Conservation (phyloP, 2,797 vertebrate species). For the Thamnophis elegans region DNA sequence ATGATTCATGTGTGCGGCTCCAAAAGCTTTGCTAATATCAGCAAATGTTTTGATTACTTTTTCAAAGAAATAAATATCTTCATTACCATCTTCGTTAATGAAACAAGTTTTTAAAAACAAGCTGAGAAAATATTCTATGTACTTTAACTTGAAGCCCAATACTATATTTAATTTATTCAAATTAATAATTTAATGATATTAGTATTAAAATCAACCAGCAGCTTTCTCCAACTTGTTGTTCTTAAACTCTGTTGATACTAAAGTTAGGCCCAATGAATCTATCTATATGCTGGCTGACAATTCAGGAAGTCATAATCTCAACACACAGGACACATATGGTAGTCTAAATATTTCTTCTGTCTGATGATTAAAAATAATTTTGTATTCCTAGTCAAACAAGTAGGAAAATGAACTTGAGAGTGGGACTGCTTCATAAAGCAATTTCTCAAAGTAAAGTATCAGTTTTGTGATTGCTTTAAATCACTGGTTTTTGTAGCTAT, state of each 20-base stretch:
- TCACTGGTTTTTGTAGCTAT: neutral
- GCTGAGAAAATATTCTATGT: neutral
- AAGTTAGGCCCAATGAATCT: too few species aligned
- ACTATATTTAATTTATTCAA: neutral
- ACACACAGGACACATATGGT: neutral
- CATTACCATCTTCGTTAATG: slow-evolving; percentile 46
- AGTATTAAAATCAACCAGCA: neutral
- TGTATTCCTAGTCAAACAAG: neutral
- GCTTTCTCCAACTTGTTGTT: too few species aligned
- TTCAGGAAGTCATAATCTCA: neutral
- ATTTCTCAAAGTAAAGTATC: neutral
- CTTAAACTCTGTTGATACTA: too few species aligned
- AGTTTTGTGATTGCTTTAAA: neutral
- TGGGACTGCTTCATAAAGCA: neutral
- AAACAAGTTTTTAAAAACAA: slow-evolving; percentile 30
- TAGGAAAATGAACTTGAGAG: neutral
- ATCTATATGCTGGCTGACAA: neutral
- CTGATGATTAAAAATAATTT: neutral
- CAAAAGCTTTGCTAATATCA: neutral
- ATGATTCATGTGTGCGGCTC: neutral
- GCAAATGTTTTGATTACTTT: slow-evolving; percentile 25
- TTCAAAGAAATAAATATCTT: slow-evolving; percentile 39
- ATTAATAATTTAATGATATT: neutral
- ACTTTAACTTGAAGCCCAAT: neutral
- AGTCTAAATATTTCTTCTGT: too few species aligned